phyloP scores from a whole-genome alignment of 2,888 invertebrate species.

The Apamea epomidion region DNA sequence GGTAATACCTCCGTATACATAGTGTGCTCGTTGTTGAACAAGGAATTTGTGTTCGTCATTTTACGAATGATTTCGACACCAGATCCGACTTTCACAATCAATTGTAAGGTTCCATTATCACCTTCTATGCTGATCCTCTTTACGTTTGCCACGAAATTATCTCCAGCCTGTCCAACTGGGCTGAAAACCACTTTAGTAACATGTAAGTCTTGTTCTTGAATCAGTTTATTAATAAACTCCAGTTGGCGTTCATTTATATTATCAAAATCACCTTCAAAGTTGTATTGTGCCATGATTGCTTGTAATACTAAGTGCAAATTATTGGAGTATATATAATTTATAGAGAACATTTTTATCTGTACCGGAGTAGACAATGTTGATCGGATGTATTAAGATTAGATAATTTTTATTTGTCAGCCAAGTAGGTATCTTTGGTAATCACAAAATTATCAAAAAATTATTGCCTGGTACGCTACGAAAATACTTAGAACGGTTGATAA shows the following conservation, averaged over 20 bases:
- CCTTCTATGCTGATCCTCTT: slow-evolving; percentile 69
- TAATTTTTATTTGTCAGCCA: neutral
- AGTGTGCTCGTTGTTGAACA: slow-evolving; percentile 73
- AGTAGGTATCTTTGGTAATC: neutral
- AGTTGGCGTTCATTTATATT: slow-evolving; percentile 67
- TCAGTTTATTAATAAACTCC: slow-evolving; percentile 70
- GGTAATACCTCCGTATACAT: slow-evolving; percentile 75
- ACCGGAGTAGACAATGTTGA: neutral
- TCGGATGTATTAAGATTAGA: slow-evolving; percentile 36
- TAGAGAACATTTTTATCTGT: slow-evolving; percentile 38
- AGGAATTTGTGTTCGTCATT: slow-evolving; percentile 49
- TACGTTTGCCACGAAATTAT: slow-evolving; percentile 71
- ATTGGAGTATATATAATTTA: slow-evolving; percentile 21
- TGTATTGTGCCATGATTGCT: slow-evolving; percentile 64
- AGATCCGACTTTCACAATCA: slow-evolving; percentile 77
- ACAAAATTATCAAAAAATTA: neutral
- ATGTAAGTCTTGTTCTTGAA: slow-evolving; percentile 69
- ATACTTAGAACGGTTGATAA: neutral
- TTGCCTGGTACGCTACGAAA: neutral
- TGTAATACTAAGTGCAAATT: slow-evolving; percentile 25
- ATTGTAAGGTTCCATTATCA: slow-evolving; percentile 62
- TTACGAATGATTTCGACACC: slow-evolving; percentile 59
- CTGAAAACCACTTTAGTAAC: slow-evolving; percentile 68
- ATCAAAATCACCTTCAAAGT: slow-evolving; percentile 70
- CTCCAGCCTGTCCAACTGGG: slow-evolving; percentile 72